Percentiles rank a stretch among this genome's conserved stretches.
Evolutionary conservation across 2,113 vertebrate genomes (phyloP).

Genomic region (Cranoglanis bouderius): DNA sequence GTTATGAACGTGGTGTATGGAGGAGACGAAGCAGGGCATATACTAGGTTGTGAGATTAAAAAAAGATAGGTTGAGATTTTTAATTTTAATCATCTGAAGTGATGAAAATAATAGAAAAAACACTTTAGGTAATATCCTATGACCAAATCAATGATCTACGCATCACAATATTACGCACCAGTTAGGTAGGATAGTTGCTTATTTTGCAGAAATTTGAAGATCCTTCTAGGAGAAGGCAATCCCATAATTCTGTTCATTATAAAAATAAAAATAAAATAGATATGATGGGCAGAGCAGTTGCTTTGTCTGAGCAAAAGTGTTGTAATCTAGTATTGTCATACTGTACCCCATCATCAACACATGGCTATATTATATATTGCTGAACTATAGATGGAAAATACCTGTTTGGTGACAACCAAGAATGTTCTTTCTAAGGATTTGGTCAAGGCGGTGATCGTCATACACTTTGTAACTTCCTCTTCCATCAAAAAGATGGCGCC

Average conservation of each 20-base stretch:
- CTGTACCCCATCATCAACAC: background rate
- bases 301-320: background rate
- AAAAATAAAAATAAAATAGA: background rate
- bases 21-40: slow-evolving; percentile 5
- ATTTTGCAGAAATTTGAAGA: background rate
- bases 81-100: background rate
- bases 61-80: background rate
- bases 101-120: background rate
- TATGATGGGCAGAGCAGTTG: background rate
- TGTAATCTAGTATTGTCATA: background rate
- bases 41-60: background rate
- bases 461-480: slow-evolving; percentile 4
- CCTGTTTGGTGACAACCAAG: background rate
- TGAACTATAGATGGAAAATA: slow-evolving; percentile 1
- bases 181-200: background rate
- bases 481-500: slow-evolving; percentile 30
- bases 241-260: background rate
- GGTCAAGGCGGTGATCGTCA: background rate
- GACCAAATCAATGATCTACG: background rate
- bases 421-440: background rate
- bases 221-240: background rate
- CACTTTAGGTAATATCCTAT: background rate
- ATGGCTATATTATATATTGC: background rate
- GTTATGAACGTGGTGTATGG: background rate
- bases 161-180: background rate